phyloP scores from a whole-genome alignment of 2,797 vertebrate genomes.

The Hypotaenidia okinawae region DNA sequence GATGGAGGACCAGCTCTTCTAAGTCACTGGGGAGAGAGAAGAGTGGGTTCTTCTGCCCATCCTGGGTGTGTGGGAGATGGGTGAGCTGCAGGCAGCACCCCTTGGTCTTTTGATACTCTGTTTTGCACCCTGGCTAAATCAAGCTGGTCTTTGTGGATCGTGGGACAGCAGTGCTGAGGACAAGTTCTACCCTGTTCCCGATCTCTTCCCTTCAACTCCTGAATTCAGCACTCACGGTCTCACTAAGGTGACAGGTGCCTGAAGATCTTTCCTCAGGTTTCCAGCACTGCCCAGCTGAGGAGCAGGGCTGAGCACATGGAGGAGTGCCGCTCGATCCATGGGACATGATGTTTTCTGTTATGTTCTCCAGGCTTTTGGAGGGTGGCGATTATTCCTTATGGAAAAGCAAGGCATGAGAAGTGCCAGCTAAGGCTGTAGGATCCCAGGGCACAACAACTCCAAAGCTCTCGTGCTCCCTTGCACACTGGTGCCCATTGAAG shows the following conservation, averaged over 20 bases:
- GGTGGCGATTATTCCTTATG: neutral
- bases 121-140: neutral
- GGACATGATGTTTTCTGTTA: neutral
- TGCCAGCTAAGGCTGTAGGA: neutral
- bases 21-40: neutral
- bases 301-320: neutral
- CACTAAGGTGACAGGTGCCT: accelerated
- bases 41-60: neutral
- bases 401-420: neutral
- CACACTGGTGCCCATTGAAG: neutral
- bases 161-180: neutral
- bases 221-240: neutral
- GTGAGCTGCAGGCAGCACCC: neutral
- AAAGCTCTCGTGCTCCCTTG: neutral
- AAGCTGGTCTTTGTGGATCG: neutral
- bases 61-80: neutral
- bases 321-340: neutral
- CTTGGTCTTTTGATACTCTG: neutral
- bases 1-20: neutral
- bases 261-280: neutral
- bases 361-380: neutral
- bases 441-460: neutral
- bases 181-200: neutral
- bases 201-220: neutral
- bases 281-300: neutral